Percentiles rank a stretch among this genome's conserved stretches.
phyloP scores from a whole-genome alignment of 37 sponge, comb jelly and placozoan genomes.

The Haliclona indistincta region DNA sequence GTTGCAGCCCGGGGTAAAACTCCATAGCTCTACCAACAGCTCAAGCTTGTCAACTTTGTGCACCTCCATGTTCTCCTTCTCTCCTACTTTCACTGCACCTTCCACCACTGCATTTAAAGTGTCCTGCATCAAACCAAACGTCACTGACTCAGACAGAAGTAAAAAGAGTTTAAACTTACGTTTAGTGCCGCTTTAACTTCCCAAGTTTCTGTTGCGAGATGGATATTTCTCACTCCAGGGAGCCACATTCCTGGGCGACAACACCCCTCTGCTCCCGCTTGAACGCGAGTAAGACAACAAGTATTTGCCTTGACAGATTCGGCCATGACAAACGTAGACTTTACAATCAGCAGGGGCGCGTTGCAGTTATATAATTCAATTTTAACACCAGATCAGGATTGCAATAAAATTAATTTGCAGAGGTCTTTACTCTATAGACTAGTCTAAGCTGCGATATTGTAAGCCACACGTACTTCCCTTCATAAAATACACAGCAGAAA shows the following conservation, averaged over 20 bases:
- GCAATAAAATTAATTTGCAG: too few species aligned
- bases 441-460: too few species aligned
- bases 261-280: conserved; percentile 72
- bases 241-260: conserved; percentile 73
- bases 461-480: too few species aligned
- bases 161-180: background rate
- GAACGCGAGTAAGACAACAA: conserved; percentile 44
- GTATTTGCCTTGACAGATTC: conserved; percentile 1
- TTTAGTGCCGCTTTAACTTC: background rate
- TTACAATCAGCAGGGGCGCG: too few species aligned
- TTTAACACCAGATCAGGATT: too few species aligned
- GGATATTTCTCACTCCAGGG: conserved; percentile 66
- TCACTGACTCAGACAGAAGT: background rate
- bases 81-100: conserved; percentile 24
- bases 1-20: conserved; percentile 52
- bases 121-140: background rate
- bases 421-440: too few species aligned
- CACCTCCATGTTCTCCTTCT: conserved; percentile 36
- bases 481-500: too few species aligned
- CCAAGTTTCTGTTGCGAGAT: conserved; percentile 60
- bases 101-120: conserved; percentile 22
- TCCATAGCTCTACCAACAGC: conserved; percentile 46
- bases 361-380: too few species aligned
- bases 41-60: conserved; percentile 45
- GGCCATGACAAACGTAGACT: too few species aligned